These are phyloP conservation scores for Fistularia tabacaria DNA, from an alignment of 2,797 vertebrate species.

Conservation along the genomic window DNA sequence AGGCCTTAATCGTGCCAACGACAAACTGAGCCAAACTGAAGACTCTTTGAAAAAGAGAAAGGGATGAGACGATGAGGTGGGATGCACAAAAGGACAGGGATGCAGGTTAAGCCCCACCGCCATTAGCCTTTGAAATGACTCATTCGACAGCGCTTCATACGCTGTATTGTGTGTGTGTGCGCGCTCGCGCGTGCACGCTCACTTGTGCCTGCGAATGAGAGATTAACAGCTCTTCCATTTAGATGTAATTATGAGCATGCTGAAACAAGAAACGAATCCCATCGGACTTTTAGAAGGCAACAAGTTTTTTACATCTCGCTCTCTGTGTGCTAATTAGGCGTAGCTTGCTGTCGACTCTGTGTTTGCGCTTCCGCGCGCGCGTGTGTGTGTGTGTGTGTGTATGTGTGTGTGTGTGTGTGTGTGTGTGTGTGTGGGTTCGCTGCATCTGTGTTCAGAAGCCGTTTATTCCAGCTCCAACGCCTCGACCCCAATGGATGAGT, in stretches of 20 bases:
- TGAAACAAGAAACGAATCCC: constrained; percentile 67
- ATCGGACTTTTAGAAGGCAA: constrained; percentile 45
- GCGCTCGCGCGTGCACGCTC: constrained; percentile 11
- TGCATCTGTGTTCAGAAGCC: constrained; percentile 3
- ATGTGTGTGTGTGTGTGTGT: constrained; percentile 4
- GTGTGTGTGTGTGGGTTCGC: constrained; percentile 1
- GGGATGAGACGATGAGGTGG: constrained; percentile 14
- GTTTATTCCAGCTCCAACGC: too few species aligned
- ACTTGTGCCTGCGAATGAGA: constrained; percentile 35
- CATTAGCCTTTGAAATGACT: constrained; percentile 36
- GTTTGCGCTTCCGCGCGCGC: background rate
- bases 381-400: constrained; percentile 1
- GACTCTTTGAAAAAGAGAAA: constrained; percentile 3
- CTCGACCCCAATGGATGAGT: too few species aligned
- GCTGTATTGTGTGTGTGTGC: constrained; percentile 20
- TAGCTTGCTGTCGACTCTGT: background rate
- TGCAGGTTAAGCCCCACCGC: constrained; percentile 42
- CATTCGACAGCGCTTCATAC: constrained; percentile 37
- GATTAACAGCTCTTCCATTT: constrained; percentile 64
- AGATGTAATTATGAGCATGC: constrained; percentile 65
- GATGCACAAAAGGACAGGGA: constrained; percentile 12
- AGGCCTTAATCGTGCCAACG: constrained; percentile 6
- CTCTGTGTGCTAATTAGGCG: constrained; percentile 47
- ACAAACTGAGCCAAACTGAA: constrained; percentile 44
- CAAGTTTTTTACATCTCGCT: constrained; percentile 34